Conservation (phyloP, 2,797 vertebrate genomes). For the Lateolabrax maculatus region DNA sequence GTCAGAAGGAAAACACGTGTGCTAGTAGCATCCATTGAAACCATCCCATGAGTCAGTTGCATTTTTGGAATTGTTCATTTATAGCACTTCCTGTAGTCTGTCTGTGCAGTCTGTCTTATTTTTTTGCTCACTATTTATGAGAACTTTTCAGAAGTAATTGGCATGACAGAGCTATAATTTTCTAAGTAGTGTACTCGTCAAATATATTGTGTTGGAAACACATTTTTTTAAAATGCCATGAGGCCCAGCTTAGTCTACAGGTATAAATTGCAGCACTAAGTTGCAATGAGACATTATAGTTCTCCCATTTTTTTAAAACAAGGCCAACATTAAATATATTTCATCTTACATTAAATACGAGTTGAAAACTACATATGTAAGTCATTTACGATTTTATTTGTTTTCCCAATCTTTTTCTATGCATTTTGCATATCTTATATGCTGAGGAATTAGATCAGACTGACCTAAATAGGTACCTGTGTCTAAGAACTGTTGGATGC, state of each 20-base stretch:
- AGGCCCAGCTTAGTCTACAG: not conserved
- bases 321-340: not conserved
- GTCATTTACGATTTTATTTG: not conserved
- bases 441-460: not conserved
- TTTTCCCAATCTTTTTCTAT: not conserved
- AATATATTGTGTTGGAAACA: not conserved
- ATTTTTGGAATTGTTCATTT: conserved; percentile 66
- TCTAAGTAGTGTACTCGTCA: not conserved
- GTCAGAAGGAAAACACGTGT: conserved; percentile 58
- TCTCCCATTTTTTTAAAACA: not conserved
- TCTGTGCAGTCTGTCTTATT: not conserved
- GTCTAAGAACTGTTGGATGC: not conserved
- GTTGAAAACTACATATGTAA: not conserved
- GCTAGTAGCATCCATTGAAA: conserved; percentile 46
- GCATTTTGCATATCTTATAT: not conserved
- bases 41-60: conserved; percentile 43
- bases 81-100: conserved; percentile 36
- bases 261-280: too few relatives aligned
- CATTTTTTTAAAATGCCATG: not conserved
- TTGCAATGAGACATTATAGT: not conserved
- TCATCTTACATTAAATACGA: not conserved
- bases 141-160: not conserved
- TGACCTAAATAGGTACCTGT: not conserved
- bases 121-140: conserved; percentile 11
- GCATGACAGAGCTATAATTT: conserved; percentile 9